Base-by-base conservation (phyloP, 2,797 vertebrate species). In the Sebastes umbrosus region DNA sequence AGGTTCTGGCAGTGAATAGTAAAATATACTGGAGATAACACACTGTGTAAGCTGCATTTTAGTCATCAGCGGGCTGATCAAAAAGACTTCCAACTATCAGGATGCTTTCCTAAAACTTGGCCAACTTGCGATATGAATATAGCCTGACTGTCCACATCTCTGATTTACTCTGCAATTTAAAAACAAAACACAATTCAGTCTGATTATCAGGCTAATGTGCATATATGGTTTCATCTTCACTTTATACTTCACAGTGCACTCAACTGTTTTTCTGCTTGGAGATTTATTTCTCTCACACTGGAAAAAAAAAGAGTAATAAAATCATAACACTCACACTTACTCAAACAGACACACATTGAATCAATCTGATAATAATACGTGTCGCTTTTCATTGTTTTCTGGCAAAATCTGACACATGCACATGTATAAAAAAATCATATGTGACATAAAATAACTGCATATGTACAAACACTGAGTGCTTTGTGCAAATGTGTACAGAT, bases 401-500 rank as follows among this genome's bases (percentile, higher is more conserved):
- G 84, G 88, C 86, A 92, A 95, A 94, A 93, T 95, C 92, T 88
- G 93, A 92, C 93, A 95, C 92, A 95, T 94, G 94, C 94, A 95
- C 94, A 93, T 91, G 84, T 92, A 93, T 89, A 94, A 94, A 94
- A 93, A 87, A 84, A 90, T 89, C 76, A 93, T 92, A 93, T 81
- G 91, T 95, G 90, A 93, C 83, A 93, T 88, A 93, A 91, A 92
- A 89, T 91, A 94, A 93, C 78, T 92, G 92, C 88, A 93, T 94
- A 93, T 94, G 91, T 95, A 96, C 94, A 96, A 95, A 96, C 92
- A 95, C 91, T 88, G 92, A 95, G 95, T 93, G 91, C 91, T 94
- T 93, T 96, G 95, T 96, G 95, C 95, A 96, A 96, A 94, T 95
- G 95, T 95, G 93, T 96, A 95, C 93, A 96, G 93, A 95, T 95